Evolutionary conservation across 1,140 invertebrate genomes (phyloP).

Genomic region (Drosophila pruinosa): DNA sequence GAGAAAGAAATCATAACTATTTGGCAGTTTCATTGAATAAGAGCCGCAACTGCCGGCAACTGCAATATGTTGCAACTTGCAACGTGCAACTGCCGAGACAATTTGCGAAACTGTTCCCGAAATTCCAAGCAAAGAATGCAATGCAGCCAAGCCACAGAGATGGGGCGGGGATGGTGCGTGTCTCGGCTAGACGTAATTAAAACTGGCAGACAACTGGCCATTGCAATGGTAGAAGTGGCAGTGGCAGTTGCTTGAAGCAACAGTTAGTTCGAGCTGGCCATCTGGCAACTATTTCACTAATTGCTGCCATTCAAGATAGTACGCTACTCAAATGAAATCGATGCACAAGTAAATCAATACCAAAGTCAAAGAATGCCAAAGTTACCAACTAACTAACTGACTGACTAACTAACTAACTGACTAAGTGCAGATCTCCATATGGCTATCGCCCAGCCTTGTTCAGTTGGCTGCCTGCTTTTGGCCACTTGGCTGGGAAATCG

Average conservation of each 20-base stretch:
- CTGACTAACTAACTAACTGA: neutral
- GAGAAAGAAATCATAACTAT: constrained; percentile 56
- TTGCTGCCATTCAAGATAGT: no score
- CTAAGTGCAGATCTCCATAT: neutral
- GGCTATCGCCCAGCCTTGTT: neutral
- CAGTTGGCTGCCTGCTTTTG: constrained; percentile 13
- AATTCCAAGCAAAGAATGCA: constrained; percentile 17
- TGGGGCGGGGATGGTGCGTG: constrained; percentile 22
- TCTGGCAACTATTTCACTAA: no score
- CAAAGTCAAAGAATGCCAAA: constrained; percentile 20
- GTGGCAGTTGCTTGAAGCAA: no score
- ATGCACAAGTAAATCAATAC: no score
- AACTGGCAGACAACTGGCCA: constrained; percentile 6
- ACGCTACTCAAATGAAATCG: no score
- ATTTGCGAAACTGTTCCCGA: constrained; percentile 51
- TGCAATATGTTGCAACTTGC: constrained; percentile 33
- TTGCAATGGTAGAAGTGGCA: no score
- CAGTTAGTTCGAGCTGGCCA: no score
- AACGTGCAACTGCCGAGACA: constrained; percentile 71
- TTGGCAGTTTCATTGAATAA: constrained; percentile 28
- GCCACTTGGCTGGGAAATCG: constrained; percentile 59
- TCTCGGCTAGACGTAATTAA: constrained; percentile 32
- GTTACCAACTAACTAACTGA: neutral
- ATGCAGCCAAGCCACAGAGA: neutral
- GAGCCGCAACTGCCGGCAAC: constrained; percentile 1